A percentile compares a stretch with the other conserved stretches of the same genome.
These are phyloP conservation scores for Erethizon dorsatum DNA, from an alignment of 2,797 vertebrate species.

Conservation along the genomic window DNA sequence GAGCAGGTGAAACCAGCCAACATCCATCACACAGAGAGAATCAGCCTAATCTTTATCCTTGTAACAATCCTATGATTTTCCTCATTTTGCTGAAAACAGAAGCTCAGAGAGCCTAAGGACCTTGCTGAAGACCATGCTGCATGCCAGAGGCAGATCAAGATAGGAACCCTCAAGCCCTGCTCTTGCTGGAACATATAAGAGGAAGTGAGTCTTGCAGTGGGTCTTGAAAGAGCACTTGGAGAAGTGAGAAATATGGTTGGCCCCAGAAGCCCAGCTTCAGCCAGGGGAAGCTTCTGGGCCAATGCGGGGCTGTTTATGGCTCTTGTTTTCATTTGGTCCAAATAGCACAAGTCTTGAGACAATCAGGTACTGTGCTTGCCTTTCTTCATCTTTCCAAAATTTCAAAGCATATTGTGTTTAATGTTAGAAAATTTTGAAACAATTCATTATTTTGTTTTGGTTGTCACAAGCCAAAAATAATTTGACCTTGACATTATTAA, in stretches of 20 bases:
- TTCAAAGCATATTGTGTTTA: slow-evolving; percentile 87
- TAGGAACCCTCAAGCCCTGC: neutral
- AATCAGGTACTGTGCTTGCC: neutral
- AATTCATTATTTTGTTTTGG: slow-evolving; percentile 12
- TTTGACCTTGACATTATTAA: neutral
- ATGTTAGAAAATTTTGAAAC: neutral
- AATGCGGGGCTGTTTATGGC: no score
- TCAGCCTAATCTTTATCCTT: neutral
- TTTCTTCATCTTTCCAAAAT: neutral
- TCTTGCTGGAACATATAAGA: slow-evolving; percentile 6
- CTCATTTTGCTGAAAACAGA: slow-evolving; percentile 13
- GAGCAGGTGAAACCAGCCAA: neutral
- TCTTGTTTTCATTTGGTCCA: neutral
- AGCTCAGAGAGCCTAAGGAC: neutral
- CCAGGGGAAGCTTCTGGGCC: neutral
- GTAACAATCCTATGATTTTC: neutral
- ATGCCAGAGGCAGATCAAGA: neutral
- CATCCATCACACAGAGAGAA: neutral
- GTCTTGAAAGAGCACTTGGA: neutral
- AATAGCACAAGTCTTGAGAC: neutral
- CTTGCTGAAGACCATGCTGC: neutral
- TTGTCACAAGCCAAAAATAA: slow-evolving; percentile 37
- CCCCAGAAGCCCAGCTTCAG: neutral
- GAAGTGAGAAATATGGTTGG: neutral
- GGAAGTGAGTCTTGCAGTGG: neutral